Percentiles rank a stretch among this genome's conserved stretches.
phyloP scores from a whole-genome alignment of 2,113 vertebrate genomes.

The Tor tambroides region DNA sequence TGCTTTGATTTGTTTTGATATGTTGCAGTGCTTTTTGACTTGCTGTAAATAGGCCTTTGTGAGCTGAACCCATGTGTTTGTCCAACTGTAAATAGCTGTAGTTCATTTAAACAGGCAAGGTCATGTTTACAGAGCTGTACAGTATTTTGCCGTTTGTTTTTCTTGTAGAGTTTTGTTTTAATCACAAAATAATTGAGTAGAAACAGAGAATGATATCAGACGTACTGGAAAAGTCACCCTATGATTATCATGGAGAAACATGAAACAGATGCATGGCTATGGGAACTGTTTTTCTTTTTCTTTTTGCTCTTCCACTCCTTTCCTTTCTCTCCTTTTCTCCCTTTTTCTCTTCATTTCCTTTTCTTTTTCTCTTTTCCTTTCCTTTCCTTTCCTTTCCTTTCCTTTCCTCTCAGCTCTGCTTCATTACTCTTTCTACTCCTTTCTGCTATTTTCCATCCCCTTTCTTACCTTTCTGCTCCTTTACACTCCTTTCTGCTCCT shows the following conservation, averaged over 20 bases:
- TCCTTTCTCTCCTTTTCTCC: neutral
- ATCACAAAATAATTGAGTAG: constrained; percentile 2
- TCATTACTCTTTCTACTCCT: neutral
- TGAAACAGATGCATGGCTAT: neutral
- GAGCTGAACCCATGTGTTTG: neutral
- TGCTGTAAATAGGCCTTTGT: neutral
- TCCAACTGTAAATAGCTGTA: neutral
- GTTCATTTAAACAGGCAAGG: constrained; percentile 13
- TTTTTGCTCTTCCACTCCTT: neutral
- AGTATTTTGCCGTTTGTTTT: neutral
- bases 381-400: neutral
- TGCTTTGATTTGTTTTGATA: neutral
- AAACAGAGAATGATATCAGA: constrained; percentile 2
- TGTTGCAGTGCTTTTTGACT: neutral
- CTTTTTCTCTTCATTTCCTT: neutral
- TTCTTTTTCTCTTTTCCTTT: neutral
- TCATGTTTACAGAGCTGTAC: neutral
- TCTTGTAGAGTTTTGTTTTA: neutral
- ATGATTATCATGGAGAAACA: neutral
- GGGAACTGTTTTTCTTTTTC: neutral
- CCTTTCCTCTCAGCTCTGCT: no score
- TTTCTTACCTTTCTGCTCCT: neutral
- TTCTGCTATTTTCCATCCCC: neutral
- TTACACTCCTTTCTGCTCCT: no score
- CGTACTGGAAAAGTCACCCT: neutral